phyloP scores from a whole-genome alignment of 2,888 invertebrate species.

The Pocota personata region DNA sequence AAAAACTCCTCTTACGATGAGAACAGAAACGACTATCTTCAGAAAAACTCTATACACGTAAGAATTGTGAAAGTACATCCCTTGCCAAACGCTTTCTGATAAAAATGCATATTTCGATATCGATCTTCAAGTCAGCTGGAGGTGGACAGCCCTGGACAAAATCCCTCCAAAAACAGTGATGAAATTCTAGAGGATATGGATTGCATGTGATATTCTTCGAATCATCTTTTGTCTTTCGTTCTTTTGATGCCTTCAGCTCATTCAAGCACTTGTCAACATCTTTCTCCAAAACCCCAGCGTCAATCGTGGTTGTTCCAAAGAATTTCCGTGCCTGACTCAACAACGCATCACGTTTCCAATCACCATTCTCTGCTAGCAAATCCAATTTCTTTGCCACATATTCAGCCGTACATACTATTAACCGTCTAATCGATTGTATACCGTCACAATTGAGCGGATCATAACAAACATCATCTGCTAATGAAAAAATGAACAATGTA shows the following conservation, averaged over 20 bases:
- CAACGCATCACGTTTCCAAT: constrained; percentile 74
- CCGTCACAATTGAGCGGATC: constrained; percentile 76
- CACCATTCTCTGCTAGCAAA: constrained; percentile 72
- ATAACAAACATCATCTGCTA: constrained; percentile 68
- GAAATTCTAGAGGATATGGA: constrained; percentile 72
- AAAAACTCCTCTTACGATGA: background rate
- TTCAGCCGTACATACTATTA: constrained; percentile 75
- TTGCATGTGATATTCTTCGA: constrained; percentile 59
- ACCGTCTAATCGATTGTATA: constrained; percentile 70
- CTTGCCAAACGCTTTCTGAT: constrained; percentile 73
- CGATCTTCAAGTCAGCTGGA: constrained; percentile 75
- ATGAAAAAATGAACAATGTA: background rate
- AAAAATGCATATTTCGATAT: constrained; percentile 73
- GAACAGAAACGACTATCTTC: constrained; percentile 44
- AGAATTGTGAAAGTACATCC: constrained; percentile 64
- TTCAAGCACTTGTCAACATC: constrained; percentile 75
- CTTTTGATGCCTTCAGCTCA: constrained; percentile 19
- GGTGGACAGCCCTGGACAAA: constrained; percentile 75
- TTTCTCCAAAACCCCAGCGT: constrained; percentile 61
- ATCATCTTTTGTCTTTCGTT: background rate
- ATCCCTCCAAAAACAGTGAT: constrained; percentile 75
- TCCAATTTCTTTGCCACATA: constrained; percentile 75
- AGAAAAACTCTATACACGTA: no score
- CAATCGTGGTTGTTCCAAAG: constrained; percentile 69
- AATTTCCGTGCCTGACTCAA: constrained; percentile 65